Evolutionary conservation across 2,888 invertebrate species (phyloP).

Genomic region (Ephialtes manifestator): DNA sequence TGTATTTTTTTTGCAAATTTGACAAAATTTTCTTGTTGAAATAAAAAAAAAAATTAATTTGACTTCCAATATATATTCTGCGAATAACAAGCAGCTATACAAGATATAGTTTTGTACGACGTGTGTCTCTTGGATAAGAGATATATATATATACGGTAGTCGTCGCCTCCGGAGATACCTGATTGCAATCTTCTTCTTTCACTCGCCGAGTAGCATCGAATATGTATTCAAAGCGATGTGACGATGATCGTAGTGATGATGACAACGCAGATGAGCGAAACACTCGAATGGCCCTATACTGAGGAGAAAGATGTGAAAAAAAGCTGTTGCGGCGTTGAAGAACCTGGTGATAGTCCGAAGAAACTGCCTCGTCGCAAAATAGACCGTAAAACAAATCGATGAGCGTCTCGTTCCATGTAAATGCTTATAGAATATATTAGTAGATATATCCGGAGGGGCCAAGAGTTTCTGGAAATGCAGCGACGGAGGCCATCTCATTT

Average conservation of each 20-base stretch:
- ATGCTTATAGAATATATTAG: constrained; percentile 36
- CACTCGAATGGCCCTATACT: background rate
- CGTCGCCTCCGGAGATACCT: constrained; percentile 48
- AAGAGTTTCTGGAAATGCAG: constrained; percentile 17
- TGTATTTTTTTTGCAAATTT: too few species aligned
- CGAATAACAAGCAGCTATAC: background rate
- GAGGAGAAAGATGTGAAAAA: constrained; percentile 10
- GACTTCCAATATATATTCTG: background rate
- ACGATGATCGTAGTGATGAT: constrained; percentile 57
- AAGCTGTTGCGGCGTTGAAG: constrained; percentile 2
- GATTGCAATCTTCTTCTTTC: constrained; percentile 59
- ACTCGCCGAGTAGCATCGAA: constrained; percentile 26
- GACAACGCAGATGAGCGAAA: constrained; percentile 72
- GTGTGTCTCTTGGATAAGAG: constrained; percentile 47
- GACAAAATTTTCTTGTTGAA: background rate
- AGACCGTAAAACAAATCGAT: constrained; percentile 79
- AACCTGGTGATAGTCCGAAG: constrained; percentile 20
- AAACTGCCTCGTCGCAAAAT: constrained; percentile 72
- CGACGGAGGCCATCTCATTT: constrained; percentile 38
- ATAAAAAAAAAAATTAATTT: too few species aligned
- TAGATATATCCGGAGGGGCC: constrained; percentile 21
- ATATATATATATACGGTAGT: constrained; percentile 52
- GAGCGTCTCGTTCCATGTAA: constrained; percentile 71
- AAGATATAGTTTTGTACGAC: constrained; percentile 42
- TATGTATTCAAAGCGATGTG: constrained; percentile 7